Percentiles rank a stretch among this genome's conserved stretches.
These are phyloP conservation scores for Xenopus borealis DNA, from an alignment of 2,113 vertebrate genomes.

Conservation along the genomic window DNA sequence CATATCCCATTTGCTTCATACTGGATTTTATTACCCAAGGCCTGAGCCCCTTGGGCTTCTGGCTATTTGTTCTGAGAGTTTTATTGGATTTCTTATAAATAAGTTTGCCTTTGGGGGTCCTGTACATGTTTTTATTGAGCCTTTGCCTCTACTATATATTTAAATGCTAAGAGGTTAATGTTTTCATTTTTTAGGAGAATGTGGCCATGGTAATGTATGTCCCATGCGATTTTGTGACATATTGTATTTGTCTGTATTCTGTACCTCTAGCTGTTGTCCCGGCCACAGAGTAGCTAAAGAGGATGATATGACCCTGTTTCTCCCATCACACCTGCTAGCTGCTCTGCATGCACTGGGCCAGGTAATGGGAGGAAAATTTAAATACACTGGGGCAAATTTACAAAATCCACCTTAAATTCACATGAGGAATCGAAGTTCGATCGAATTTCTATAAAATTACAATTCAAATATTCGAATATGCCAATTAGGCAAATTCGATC, in stretches of 20 bases:
- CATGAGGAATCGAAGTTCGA: too few relatives aligned
- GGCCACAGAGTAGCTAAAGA: too few relatives aligned
- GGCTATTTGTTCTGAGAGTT: conserved; percentile 67
- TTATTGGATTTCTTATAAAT: conserved; percentile 71
- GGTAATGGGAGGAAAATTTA: too few relatives aligned
- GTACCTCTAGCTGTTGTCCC: too few relatives aligned
- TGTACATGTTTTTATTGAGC: conserved; percentile 67
- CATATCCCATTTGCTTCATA: conserved; percentile 66
- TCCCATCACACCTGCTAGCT: too few relatives aligned
- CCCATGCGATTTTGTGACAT: conserved; percentile 50
- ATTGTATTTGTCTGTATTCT: conserved; percentile 72
- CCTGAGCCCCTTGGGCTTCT: conserved; percentile 58
- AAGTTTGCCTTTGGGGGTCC: conserved; percentile 66
- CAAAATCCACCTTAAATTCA: too few relatives aligned
- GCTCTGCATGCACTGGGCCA: too few relatives aligned
- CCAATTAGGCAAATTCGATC: too few relatives aligned
- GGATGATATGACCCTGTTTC: too few relatives aligned
- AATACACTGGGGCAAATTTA: too few relatives aligned
- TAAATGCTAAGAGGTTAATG: conserved; percentile 50
- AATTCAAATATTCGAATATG: too few relatives aligned
- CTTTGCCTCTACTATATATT: conserved; percentile 58
- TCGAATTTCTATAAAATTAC: too few relatives aligned
- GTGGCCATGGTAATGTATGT: conserved; percentile 63
- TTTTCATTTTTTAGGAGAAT: conserved; percentile 60
- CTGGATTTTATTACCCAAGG: conserved; percentile 62